Conservation (phyloP, 2,797 vertebrate species). For the Harpagifer antarcticus region DNA sequence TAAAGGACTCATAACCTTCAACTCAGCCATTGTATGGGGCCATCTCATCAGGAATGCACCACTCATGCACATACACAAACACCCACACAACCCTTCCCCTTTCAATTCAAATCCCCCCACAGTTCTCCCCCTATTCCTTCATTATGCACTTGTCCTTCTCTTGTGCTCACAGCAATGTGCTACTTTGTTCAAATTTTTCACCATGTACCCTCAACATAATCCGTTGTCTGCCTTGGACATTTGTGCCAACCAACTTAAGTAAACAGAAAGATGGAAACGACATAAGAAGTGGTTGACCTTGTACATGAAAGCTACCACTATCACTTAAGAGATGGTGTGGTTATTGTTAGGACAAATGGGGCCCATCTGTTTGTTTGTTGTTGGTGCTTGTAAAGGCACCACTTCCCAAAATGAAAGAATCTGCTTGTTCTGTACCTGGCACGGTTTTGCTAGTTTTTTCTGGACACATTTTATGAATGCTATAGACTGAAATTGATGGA, state of each 20-base stretch:
- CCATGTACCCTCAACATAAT: conserved; percentile 41
- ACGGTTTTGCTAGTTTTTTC: background rate
- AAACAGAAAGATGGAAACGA: conserved; percentile 60
- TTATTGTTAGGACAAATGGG: conserved; percentile 47
- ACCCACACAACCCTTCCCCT: conserved; percentile 61
- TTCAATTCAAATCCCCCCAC: conserved; percentile 57
- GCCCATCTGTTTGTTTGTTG: conserved; percentile 53
- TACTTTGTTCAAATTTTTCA: conserved; percentile 48
- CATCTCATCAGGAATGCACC: conserved; percentile 72
- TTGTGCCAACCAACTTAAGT: conserved; percentile 53
- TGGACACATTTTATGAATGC: background rate
- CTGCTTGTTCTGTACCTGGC: background rate
- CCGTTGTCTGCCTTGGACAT: conserved; percentile 44
- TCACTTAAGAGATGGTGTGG: conserved; percentile 49
- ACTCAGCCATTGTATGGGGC: conserved; percentile 62
- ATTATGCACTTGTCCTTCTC: conserved; percentile 83
- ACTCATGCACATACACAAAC: conserved; percentile 60
- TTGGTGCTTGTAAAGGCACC: conserved; percentile 12
- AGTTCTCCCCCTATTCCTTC: conserved; percentile 66
- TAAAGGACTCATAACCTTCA: conserved; percentile 71
- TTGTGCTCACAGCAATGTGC: conserved; percentile 36
- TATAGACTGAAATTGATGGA: background rate
- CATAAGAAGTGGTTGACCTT: conserved; percentile 59
- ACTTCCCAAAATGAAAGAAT: background rate
- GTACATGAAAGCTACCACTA: conserved; percentile 42